Conservation (phyloP, 1,140 invertebrate genomes). For the Babylonia areolata region DNA sequence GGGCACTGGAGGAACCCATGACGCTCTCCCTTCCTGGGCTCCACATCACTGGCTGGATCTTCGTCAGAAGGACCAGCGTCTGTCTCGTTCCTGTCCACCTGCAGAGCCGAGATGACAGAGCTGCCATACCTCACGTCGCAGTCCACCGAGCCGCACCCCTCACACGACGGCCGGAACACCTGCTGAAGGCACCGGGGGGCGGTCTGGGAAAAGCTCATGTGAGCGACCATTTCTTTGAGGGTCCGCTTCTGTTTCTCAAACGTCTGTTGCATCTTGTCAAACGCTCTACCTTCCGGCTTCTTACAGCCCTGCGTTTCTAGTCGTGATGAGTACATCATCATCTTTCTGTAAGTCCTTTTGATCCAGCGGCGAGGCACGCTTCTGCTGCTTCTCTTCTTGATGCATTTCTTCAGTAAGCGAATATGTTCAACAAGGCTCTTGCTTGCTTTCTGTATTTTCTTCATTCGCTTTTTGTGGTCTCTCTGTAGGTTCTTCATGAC, state of each 20-base stretch:
- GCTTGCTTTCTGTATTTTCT: neutral
- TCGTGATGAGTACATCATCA: neutral
- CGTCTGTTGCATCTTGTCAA: neutral
- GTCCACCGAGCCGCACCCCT: neutral
- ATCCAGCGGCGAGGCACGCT: neutral
- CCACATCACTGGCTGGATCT: neutral
- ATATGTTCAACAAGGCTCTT: neutral
- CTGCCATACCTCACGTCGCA: neutral
- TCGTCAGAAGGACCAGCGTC: neutral
- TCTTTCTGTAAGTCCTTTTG: neutral
- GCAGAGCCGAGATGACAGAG: too few relatives aligned
- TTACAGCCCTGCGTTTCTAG: neutral
- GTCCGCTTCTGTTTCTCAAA: neutral
- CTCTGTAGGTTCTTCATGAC: too few relatives aligned
- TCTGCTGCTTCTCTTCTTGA: neutral
- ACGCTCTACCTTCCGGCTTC: neutral
- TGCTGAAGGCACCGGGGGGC: neutral
- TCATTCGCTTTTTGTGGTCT: too few relatives aligned
- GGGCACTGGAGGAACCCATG: neutral
- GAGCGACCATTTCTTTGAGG: neutral
- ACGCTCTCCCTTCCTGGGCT: neutral
- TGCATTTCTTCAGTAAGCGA: neutral
- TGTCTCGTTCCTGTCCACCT: neutral
- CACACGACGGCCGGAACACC: neutral
- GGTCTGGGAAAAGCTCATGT: neutral